Evolutionary conservation across 2,888 invertebrate genomes (phyloP).

Genomic region (Rhagonycha lutea): DNA sequence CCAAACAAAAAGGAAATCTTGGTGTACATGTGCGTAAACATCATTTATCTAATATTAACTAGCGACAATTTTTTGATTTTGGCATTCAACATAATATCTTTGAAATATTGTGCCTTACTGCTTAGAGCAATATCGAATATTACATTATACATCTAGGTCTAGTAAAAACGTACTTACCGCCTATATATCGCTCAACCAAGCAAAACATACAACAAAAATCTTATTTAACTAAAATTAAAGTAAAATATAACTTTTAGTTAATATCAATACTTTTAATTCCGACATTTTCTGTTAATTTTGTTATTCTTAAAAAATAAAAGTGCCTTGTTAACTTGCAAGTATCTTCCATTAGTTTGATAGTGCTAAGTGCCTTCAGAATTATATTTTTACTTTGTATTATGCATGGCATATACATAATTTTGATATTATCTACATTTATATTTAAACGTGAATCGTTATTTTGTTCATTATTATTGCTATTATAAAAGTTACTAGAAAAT

Average conservation of each 20-base stretch:
- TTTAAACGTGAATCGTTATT: not conserved
- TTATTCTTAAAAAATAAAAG: not conserved
- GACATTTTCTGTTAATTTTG: not conserved
- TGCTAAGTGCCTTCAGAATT: not conserved
- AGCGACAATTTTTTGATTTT: not conserved
- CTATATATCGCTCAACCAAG: not conserved
- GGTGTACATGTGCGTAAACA: constrained; percentile 82
- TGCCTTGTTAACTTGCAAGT: not conserved
- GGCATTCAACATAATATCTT: not conserved
- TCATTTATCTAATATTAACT: constrained; percentile 54
- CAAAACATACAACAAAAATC: not conserved
- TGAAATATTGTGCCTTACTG: not conserved
- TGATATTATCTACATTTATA: not conserved
- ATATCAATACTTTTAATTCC: not conserved
- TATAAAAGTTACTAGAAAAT: not conserved
- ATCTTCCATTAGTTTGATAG: not conserved
- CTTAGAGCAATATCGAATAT: not conserved
- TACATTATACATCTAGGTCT: not conserved
- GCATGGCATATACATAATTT: not conserved
- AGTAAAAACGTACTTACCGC: not conserved
- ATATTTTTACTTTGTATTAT: not conserved
- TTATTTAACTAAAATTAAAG: not conserved
- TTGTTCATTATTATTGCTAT: not conserved
- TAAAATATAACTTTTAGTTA: not conserved
- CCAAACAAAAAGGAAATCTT: constrained; percentile 81